Percentiles rank a stretch among this genome's conserved stretches.
Evolutionary conservation across 64 coral and sea anemone species (phyloP).

Genomic region (Pocillopora damicornis): DNA sequence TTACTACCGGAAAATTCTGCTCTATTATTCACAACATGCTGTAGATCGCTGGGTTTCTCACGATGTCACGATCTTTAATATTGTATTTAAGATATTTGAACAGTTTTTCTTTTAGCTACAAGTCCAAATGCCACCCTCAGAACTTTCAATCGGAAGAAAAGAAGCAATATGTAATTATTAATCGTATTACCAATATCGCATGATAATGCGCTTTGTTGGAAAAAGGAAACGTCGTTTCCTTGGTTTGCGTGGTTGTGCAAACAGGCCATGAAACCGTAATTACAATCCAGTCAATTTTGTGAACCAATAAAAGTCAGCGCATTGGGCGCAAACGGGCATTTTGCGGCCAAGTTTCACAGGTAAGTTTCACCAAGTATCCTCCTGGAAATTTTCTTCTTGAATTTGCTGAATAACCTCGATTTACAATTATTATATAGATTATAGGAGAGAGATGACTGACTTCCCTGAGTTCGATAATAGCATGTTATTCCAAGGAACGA

Average conservation of each 20-base stretch:
- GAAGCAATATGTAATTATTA: neutral
- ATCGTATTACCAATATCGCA: neutral
- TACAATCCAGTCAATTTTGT: conserved; percentile 6
- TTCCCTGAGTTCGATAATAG: too few species aligned
- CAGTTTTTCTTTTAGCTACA: neutral
- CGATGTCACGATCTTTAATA: neutral
- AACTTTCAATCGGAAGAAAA: neutral
- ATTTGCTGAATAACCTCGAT: too few species aligned
- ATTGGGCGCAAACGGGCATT: neutral
- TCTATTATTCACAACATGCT: neutral
- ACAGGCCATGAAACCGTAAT: conserved; percentile 1
- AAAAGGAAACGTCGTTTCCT: neutral
- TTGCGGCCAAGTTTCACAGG: neutral
- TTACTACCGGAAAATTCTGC: neutral
- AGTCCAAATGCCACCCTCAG: neutral
- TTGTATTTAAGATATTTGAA: neutral
- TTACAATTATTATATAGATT: too few species aligned
- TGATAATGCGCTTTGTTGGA: neutral
- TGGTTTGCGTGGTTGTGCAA: conserved; percentile 1
- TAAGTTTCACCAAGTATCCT: neutral
- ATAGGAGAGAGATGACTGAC: too few species aligned
- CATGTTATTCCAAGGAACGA: too few species aligned
- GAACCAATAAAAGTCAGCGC: neutral
- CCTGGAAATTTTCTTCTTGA: too few species aligned
- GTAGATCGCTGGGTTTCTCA: neutral